Percentiles rank a stretch among this genome's conserved stretches.
phyloP scores from a whole-genome alignment of 2,888 invertebrate genomes.

The Pterostichus madidus region DNA sequence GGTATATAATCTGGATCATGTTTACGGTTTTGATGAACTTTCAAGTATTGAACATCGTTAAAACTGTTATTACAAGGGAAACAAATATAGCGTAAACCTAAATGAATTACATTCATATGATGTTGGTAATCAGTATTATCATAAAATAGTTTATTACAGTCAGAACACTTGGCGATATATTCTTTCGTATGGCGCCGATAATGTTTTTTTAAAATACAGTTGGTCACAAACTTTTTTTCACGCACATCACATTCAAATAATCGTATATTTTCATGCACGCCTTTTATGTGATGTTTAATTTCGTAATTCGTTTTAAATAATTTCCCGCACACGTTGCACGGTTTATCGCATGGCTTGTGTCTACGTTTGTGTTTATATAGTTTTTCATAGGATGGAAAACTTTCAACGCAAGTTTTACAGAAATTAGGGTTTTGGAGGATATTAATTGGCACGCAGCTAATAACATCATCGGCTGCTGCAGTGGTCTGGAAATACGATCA shows the following conservation, averaged over 20 bases:
- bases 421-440: slow-evolving; percentile 3
- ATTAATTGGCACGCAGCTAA: slow-evolving; percentile 38
- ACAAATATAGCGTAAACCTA: slow-evolving; percentile 65
- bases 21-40: slow-evolving; percentile 7
- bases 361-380: slow-evolving; percentile 1
- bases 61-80: slow-evolving; percentile 66
- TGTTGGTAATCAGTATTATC: slow-evolving; percentile 70
- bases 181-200: slow-evolving; percentile 57
- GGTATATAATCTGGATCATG: slow-evolving; percentile 57
- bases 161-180: slow-evolving; percentile 59
- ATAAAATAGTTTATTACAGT: slow-evolving; percentile 69
- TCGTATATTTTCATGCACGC: slow-evolving; percentile 75
- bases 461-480: slow-evolving; percentile 4
- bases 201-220: slow-evolving; percentile 46
- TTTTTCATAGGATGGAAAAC: slow-evolving; percentile 40
- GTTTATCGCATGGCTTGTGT: not conserved
- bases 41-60: not conserved
- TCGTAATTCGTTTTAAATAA: slow-evolving; percentile 77
- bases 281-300: slow-evolving; percentile 77
- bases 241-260: slow-evolving; percentile 77
- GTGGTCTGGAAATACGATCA: slow-evolving; percentile 34
- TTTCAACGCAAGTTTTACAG: slow-evolving; percentile 67
- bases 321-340: slow-evolving; percentile 77
- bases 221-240: slow-evolving; percentile 73
- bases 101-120: slow-evolving; percentile 69